phyloP scores from a whole-genome alignment of 2,797 vertebrate genomes.

The Sebastes vulpes region DNA sequence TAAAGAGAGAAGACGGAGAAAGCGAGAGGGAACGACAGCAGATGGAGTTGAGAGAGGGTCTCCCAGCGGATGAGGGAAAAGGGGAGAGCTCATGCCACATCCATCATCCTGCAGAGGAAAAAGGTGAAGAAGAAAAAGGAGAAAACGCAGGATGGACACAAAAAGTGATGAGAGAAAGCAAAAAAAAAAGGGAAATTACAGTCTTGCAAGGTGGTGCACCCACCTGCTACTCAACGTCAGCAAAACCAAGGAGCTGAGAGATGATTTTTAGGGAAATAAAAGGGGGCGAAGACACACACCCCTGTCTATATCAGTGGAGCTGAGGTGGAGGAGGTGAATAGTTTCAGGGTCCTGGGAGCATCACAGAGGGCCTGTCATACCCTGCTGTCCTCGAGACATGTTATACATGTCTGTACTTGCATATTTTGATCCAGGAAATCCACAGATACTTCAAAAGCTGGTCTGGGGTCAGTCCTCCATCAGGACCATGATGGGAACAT shows the following conservation, averaged over 20 bases:
- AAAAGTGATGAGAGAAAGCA: not conserved
- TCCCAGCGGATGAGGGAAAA: conserved; percentile 31
- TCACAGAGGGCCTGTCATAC: not conserved
- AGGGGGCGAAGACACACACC: not conserved
- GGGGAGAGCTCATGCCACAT: conserved; percentile 33
- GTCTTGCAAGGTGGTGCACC: not conserved
- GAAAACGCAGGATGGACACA: not conserved
- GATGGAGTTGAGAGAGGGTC: conserved; percentile 32
- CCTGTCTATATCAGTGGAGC: rapidly evolving
- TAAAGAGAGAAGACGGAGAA: not conserved
- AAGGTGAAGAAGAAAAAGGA: not conserved
- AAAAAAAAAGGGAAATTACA: not conserved
- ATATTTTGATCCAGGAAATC: not conserved
- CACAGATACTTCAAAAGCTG: not conserved
- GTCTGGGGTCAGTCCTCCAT: not conserved
- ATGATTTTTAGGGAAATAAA: too few species aligned
- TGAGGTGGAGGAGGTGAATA: not conserved
- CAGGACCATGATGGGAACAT: not conserved
- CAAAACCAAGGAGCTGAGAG: too few species aligned
- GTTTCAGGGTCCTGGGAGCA: not conserved
- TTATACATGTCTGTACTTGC: too few species aligned
- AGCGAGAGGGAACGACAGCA: not conserved
- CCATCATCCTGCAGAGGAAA: conserved; percentile 37
- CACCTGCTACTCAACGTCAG: too few species aligned
- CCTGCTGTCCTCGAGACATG: too few species aligned